Evolutionary conservation across 2,888 invertebrate species (phyloP), one percentile per base, ranked within the genome.

Genomic region (Agrochola lychnidis): DNA sequence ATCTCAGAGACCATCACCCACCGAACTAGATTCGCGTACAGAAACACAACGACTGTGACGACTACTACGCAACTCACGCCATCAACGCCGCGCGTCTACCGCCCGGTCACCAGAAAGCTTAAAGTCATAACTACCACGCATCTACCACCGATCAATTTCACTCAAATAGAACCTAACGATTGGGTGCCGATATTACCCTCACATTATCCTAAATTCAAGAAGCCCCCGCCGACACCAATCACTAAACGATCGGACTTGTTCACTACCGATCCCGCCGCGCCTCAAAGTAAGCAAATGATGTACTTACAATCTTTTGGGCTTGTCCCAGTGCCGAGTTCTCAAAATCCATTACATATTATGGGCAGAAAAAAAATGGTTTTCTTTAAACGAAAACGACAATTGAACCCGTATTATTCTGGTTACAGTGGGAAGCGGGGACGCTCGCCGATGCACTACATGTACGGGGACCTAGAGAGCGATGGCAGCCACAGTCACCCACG

Each of bases 161-260:
- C 92, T 48, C 87, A 90, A 75, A 89, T 93, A 51, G 90, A 92
- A 87, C 89, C 90, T 12, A 96, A 95, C 83, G 97, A 96, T 79
- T 97, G 97, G 97, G 91, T 96, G 63, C 97, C 97, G 42, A 95
- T 97, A 67, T 83, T 94, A 81, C 96, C 97, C 19, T 91, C 95
- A 25, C 95, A 96, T 88, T 95, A 91, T 85, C 88, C 92, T 45
- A 92, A 90, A 76, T 86, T 89, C 87, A 93, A 88, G 89, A 89
- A 86, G 75, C 86, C 88, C 45, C 67, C 79, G 70, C 87, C 88
- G 78, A 89, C 90, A 56, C 87, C 87, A 62, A 92, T 93, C 66
- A 92, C 82, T 70, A 95, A 91, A 88, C 91, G 95, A 83, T 94
- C 95, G 76, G 94, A 93, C 72, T 73, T 68, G 56, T 73, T 87